Evolutionary conservation across 1,140 invertebrate species (phyloP), one percentile per base, ranked within the genome.

Genomic region (Drosophila lowei): DNA sequence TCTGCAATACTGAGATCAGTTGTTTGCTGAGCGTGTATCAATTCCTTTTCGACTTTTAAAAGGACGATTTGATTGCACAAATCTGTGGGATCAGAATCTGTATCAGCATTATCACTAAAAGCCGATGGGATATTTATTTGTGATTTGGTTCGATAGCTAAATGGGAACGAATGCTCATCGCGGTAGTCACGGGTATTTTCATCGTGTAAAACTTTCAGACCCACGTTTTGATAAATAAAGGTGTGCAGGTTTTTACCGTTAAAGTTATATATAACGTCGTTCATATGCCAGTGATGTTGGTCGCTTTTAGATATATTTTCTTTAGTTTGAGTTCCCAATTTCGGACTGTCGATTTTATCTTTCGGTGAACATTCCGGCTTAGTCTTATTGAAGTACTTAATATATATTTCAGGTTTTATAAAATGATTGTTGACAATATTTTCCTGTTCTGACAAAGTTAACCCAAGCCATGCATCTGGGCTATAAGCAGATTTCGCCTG

Each of bases 101-200:
- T 5, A 11, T 11, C 16, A 18, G 42, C 30, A 28, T 41, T 53
- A 3, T 62, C 54, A 23, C 49, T 60, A 30, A 52, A 57, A 30
- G 55, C 55, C 9, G 46, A 41, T 41, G 70, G 25, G 13, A 90
- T 63, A 71, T 91, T 85, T 43, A 90, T 79, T 75, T 91, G 90
- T 2, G 90, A 91, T 50, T 77, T 81, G 4, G 90, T 91, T 21
- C 76, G 74, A 43, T 70, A 85, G 54, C 79, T 79, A 50, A 91
- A 91, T 8, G 90, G 90, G 43, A 41, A 72, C 8, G 90, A 91
- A 70, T 91, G 86, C 50, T 91, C 90, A 66, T 91, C 90, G 1
- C 72, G 83, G 57, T 68, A 85, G 38, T 72, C 47, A 2, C 65
- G 57, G 7, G 55, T 49, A 16, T 72, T 65, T 16, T 91, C 90